Evolutionary conservation across 2,888 invertebrate species (phyloP), one percentile per base, ranked within the genome.

Genomic region (Dryocosmus kuriphilus): DNA sequence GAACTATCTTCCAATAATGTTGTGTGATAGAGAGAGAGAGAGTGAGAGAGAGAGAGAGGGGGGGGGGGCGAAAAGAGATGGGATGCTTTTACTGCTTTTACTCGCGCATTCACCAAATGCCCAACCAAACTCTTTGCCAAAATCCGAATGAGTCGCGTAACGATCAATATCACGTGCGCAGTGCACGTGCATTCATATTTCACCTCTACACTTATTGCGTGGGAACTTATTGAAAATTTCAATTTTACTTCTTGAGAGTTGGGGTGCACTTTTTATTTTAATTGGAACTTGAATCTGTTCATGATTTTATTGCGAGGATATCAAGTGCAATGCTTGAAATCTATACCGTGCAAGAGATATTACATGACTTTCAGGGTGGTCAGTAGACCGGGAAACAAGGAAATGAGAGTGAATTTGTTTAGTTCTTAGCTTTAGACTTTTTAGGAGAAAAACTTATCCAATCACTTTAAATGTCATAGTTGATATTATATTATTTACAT

Each of bases 81-180:
- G 7, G 35, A 60, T 19, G 19, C 24, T 19, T 22, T 65, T 60
- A 60, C 27, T 19, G 19, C 24, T 19, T 22, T 65, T 60, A 60
- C 27, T 16, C 22, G 38, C 8, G 46, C 61, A 62, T 75, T 75
- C 41, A 46, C 61, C 27, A 62, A 75, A 46, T 60, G 60, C n/a
- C 9, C 51, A 32, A 7, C 46, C 30, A 32, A 71, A 87, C 86
- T 85, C 86, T 86, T 85, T 86, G 88, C 87, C 89, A 85, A 88
- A 88, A 86, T 81, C 83, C 78, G 79, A 79, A 81, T 80, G 81
- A 79, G 77, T 81, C 80, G 79, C 75, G 77, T 67, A 74, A 60
- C 38, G 24, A 74, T n/a, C 60, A 35, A 38, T 78, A 79, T 71
- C 51, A 61, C 77, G 73, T 55, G 63, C 60, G 67, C 63, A 75